These are phyloP conservation scores for Diarsia brunnea DNA, from an alignment of 2,888 invertebrate species.

Conservation along the genomic window DNA sequence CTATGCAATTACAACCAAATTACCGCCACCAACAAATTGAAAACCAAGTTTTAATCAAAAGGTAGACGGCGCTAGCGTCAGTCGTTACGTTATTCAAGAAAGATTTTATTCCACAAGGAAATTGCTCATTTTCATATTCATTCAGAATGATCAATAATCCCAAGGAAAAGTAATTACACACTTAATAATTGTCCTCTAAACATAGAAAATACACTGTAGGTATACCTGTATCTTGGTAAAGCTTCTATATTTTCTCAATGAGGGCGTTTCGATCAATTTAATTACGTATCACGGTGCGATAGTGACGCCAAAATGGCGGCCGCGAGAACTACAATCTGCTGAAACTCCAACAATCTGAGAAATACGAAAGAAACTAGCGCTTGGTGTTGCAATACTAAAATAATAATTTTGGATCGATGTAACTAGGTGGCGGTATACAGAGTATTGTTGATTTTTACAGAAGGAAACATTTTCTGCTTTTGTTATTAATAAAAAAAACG, in stretches of 20 bases:
- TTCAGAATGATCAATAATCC: slow-evolving; percentile 32
- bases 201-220: neutral
- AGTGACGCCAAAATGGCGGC: slow-evolving; percentile 87
- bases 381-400: slow-evolving; percentile 46
- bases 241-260: slow-evolving; percentile 84
- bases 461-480: neutral
- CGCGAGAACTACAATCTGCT: slow-evolving; percentile 68
- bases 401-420: slow-evolving; percentile 26
- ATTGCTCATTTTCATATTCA: slow-evolving; percentile 55
- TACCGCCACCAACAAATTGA: slow-evolving; percentile 79
- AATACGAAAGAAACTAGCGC: slow-evolving; percentile 29
- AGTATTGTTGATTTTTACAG: neutral
- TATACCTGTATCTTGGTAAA: slow-evolving; percentile 68
- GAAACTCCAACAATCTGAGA: slow-evolving; percentile 11
- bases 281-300: slow-evolving; percentile 72
- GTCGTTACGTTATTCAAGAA: slow-evolving; percentile 58
- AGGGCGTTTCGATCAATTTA: slow-evolving; percentile 87
- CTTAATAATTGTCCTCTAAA: neutral
- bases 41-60: slow-evolving; percentile 69
- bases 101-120: slow-evolving; percentile 52
- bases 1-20: slow-evolving; percentile 71
- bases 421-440: slow-evolving; percentile 46
- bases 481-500: neutral
- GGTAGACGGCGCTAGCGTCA: slow-evolving; percentile 87
- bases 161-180: slow-evolving; percentile 11